Percentiles rank a stretch among this genome's conserved stretches.
These are phyloP conservation scores for Jacana jacana DNA, from an alignment of 2,113 vertebrate genomes.

Conservation along the genomic window DNA sequence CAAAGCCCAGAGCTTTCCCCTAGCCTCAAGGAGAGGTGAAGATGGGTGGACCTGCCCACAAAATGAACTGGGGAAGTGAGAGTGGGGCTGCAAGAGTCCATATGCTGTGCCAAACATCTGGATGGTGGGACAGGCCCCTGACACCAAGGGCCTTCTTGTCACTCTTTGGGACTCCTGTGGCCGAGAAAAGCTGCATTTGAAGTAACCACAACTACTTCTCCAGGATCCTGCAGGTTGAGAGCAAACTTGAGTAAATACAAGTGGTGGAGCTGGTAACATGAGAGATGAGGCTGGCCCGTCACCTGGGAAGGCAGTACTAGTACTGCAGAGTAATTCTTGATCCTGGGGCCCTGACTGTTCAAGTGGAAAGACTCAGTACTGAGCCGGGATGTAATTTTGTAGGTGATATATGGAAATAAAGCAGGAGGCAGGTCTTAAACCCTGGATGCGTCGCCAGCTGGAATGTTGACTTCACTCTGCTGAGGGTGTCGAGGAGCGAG, in stretches of 20 bases:
- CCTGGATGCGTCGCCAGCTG: neutral
- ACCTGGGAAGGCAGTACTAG: neutral
- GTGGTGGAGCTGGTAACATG: neutral
- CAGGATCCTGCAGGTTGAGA: neutral
- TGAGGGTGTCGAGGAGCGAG: neutral
- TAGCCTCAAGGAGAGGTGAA: neutral
- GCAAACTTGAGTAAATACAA: neutral
- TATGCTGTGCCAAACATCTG: neutral
- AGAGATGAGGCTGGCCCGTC: neutral
- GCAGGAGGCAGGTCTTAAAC: neutral
- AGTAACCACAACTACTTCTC: neutral
- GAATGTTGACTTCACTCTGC: neutral
- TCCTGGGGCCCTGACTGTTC: neutral
- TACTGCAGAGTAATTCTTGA: neutral
- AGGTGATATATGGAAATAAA: neutral
- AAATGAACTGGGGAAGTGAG: neutral
- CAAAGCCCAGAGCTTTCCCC: neutral
- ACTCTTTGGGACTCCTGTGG: neutral
- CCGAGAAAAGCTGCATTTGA: neutral
- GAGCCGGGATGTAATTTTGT: neutral
- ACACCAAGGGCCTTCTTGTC: neutral
- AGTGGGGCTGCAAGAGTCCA: neutral
- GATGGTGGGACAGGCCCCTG: neutral
- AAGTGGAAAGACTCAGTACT: neutral
- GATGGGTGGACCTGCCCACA: neutral